These are phyloP conservation scores for Heliangelus exortis DNA, from an alignment of 2,797 vertebrate genomes.

Conservation along the genomic window DNA sequence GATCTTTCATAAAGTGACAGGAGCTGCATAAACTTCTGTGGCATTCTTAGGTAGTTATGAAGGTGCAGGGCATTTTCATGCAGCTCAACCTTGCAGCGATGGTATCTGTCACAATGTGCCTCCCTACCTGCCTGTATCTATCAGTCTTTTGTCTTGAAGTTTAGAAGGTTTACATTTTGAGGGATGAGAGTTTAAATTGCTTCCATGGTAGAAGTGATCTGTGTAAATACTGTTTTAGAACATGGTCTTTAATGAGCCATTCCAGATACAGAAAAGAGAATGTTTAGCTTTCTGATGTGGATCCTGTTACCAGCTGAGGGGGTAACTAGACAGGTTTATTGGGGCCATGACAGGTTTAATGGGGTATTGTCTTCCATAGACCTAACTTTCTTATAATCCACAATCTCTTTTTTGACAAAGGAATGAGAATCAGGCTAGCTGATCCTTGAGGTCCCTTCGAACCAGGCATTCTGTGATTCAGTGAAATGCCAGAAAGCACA, in stretches of 20 bases:
- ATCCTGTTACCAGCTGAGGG: not conserved
- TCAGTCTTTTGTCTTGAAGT: not conserved
- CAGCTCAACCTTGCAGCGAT: not conserved
- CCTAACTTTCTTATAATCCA: not conserved
- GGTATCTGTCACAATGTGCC: fast-evolving
- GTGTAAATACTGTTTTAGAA: not conserved
- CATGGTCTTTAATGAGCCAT: not conserved
- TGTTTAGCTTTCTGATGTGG: not conserved
- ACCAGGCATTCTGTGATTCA: not conserved
- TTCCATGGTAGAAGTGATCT: not conserved
- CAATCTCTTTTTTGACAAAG: not conserved
- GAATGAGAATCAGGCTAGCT: no score
- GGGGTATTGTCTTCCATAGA: no score
- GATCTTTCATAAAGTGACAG: not conserved
- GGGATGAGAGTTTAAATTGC: not conserved
- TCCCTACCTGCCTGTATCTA: not conserved
- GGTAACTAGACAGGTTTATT: not conserved
- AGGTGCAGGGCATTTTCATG: not conserved
- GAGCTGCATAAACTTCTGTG: not conserved
- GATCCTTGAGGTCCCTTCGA: no score
- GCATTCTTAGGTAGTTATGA: not conserved
- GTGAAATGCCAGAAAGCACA: not conserved
- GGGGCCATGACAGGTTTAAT: not conserved
- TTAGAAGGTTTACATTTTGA: not conserved
- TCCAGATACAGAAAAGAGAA: not conserved